Conservation (phyloP, 2,888 invertebrate genomes). For the Azorinus chamasolen region DNA sequence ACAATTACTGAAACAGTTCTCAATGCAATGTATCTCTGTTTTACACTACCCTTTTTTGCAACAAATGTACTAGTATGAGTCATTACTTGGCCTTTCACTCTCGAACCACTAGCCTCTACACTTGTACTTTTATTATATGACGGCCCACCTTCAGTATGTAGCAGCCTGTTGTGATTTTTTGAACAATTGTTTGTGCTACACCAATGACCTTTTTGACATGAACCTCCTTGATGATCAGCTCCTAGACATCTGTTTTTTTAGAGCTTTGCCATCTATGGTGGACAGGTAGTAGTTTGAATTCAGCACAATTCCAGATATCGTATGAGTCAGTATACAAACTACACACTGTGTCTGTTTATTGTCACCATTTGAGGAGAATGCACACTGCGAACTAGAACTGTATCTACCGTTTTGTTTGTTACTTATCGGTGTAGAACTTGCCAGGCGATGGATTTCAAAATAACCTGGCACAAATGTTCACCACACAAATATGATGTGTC, state of each 20-base stretch:
- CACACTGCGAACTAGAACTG: background rate
- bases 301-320: slow-evolving; percentile 25
- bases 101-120: no score
- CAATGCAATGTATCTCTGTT: slow-evolving; percentile 26
- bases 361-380: background rate
- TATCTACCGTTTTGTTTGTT: background rate
- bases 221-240: slow-evolving; percentile 10
- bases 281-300: slow-evolving; percentile 8
- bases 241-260: slow-evolving; percentile 18
- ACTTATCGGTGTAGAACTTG: no score
- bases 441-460: no score
- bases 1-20: slow-evolving; percentile 55
- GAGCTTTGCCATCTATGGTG: slow-evolving; percentile 6
- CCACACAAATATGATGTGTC: no score
- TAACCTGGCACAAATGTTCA: no score
- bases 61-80: background rate
- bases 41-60: background rate
- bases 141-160: slow-evolving; percentile 8
- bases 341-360: background rate
- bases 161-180: slow-evolving; percentile 22
- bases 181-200: slow-evolving; percentile 20
- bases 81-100: no score
- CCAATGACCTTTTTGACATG: slow-evolving; percentile 13
- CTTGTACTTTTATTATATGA: no score
- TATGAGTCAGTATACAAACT: slow-evolving; percentile 9